Percentiles rank a stretch among this genome's conserved stretches.
Evolutionary conservation across 2,888 invertebrate species (phyloP).

Genomic region (Epirrhoe alternata): DNA sequence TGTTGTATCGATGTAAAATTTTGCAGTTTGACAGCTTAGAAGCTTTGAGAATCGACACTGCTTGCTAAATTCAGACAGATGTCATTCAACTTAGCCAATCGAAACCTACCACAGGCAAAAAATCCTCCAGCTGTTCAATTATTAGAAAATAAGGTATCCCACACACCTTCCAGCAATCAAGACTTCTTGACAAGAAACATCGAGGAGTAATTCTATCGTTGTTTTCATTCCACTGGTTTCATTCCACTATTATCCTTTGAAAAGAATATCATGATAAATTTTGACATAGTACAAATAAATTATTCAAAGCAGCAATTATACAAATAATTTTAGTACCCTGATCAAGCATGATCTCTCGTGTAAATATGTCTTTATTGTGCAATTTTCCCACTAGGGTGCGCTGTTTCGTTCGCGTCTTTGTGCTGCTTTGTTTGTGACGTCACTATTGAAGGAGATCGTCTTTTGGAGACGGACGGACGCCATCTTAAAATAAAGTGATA

Average conservation of each 20-base stretch:
- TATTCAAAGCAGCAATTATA: too few relatives aligned
- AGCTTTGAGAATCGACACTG: slow-evolving; percentile 8
- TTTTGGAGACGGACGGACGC: slow-evolving; percentile 74
- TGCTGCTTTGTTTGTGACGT: slow-evolving; percentile 73
- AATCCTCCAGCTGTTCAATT: background rate
- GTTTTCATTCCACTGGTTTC: too few relatives aligned
- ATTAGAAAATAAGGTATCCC: background rate
- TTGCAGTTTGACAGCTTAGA: background rate
- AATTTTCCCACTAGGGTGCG: slow-evolving; percentile 63
- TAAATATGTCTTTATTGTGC: slow-evolving; percentile 13
- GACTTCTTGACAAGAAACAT: background rate
- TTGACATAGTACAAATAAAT: too few relatives aligned
- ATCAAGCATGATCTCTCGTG: slow-evolving; percentile 20
- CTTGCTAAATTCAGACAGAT: background rate
- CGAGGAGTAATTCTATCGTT: too few relatives aligned
- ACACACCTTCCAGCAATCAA: background rate
- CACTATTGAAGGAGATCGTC: slow-evolving; percentile 83
- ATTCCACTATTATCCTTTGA: too few relatives aligned
- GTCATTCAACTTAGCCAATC: slow-evolving; percentile 1
- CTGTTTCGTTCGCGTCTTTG: slow-evolving; percentile 69
- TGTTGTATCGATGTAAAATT: background rate
- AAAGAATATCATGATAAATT: too few relatives aligned
- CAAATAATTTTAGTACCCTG: background rate
- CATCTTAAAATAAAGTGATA: slow-evolving; percentile 85
- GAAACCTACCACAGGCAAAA: background rate